Evolutionary conservation across 2,888 invertebrate genomes (phyloP).

Genomic region (Nomada fucata): DNA sequence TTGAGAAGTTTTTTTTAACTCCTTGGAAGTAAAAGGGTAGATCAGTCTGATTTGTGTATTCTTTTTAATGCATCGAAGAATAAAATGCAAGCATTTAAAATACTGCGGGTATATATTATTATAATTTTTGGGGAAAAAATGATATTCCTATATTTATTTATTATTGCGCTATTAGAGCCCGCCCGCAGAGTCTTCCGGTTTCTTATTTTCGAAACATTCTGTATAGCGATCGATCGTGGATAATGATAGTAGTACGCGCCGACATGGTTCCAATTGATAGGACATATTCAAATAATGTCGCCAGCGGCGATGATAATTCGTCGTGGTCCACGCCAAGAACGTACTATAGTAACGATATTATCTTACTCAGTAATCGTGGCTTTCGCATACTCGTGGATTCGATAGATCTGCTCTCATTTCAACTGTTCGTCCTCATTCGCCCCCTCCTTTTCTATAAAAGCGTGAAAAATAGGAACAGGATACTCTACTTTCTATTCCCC

Average conservation of each 20-base stretch:
- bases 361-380: slow-evolving; percentile 46
- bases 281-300: slow-evolving; percentile 56
- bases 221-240: slow-evolving; percentile 64
- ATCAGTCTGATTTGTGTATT: no score
- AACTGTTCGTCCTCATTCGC: not conserved
- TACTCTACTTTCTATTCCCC: slow-evolving; percentile 3
- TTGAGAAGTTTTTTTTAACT: no score
- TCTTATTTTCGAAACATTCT: not conserved
- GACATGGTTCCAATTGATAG: slow-evolving; percentile 63
- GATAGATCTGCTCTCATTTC: slow-evolving; percentile 29
- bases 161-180: no score
- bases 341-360: slow-evolving; percentile 49
- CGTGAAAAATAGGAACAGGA: slow-evolving; percentile 16
- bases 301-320: slow-evolving; percentile 44
- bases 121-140: no score
- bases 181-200: no score
- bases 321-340: slow-evolving; percentile 17
- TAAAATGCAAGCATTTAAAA: no score
- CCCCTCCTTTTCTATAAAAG: slow-evolving; percentile 43
- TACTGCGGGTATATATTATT: no score
- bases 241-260: slow-evolving; percentile 68
- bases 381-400: not conserved
- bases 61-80: no score
- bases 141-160: no score
- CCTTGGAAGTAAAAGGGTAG: no score